phyloP scores from a whole-genome alignment of 2,113 vertebrate species.

The Corynorhinus townsendii region DNA sequence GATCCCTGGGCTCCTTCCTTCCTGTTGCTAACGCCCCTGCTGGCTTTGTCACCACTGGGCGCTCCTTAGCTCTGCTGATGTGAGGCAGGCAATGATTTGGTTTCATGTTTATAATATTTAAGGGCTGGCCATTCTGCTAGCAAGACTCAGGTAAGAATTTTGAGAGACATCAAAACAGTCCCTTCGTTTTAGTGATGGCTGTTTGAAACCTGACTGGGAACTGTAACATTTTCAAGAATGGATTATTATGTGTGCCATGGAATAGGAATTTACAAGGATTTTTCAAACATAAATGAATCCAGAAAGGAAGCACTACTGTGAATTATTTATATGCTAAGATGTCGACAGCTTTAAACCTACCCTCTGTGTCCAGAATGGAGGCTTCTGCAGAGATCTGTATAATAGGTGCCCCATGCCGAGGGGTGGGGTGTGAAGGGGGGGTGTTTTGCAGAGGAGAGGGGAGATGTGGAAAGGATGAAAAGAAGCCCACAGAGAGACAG shows the following conservation, averaged over 20 bases:
- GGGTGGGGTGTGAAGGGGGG: background rate
- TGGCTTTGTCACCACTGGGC: background rate
- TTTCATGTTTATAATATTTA: background rate
- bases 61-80: rapidly evolving
- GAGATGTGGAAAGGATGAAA: background rate
- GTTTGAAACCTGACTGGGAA: background rate
- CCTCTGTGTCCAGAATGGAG: background rate
- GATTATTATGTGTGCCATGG: background rate
- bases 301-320: background rate
- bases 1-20: no score
- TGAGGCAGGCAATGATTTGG: background rate
- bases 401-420: background rate
- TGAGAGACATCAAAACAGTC: background rate
- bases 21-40: background rate
- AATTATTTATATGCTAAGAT: background rate
- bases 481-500: background rate
- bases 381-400: background rate
- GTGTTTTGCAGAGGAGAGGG: background rate
- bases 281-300: background rate
- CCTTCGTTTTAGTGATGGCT: background rate
- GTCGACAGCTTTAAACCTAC: background rate
- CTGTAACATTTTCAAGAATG: background rate
- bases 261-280: background rate
- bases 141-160: background rate
- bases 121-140: background rate